A percentile compares a stretch with the other conserved stretches of the same genome.
Conservation (phyloP, 2,113 vertebrate genomes). For the Cnemophilus loriae region DNA sequence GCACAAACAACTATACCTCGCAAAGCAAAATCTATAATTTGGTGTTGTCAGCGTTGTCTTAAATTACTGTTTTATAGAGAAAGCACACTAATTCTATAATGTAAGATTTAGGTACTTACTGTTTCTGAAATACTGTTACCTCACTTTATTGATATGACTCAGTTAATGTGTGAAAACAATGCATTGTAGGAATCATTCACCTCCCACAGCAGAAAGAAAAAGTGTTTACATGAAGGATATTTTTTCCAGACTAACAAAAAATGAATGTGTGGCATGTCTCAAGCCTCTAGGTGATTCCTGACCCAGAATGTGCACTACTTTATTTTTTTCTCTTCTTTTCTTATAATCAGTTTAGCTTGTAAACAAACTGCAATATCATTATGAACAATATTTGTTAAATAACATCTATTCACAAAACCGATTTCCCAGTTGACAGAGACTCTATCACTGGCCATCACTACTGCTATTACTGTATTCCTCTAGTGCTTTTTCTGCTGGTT, state of each 20-base stretch:
- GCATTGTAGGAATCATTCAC: not conserved
- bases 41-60: not conserved
- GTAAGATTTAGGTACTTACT: not conserved
- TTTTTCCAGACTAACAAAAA: not conserved
- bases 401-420: not conserved
- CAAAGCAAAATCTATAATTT: not conserved
- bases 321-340: not conserved
- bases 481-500: not conserved
- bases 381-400: not conserved
- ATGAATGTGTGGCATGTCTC: accelerated
- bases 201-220: not conserved
- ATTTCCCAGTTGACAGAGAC: not conserved
- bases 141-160: not conserved
- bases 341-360: not conserved
- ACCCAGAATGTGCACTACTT: not conserved
- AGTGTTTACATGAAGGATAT: not conserved
- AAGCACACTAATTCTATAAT: not conserved
- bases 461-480: not conserved
- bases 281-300: not conserved
- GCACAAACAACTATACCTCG: not conserved
- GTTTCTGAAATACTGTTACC: not conserved
- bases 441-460: not conserved
- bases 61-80: not conserved
- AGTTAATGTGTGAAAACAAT: not conserved
- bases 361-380: not conserved